phyloP scores from a whole-genome alignment of 2,113 vertebrate species.

The Carlito syrichta region DNA sequence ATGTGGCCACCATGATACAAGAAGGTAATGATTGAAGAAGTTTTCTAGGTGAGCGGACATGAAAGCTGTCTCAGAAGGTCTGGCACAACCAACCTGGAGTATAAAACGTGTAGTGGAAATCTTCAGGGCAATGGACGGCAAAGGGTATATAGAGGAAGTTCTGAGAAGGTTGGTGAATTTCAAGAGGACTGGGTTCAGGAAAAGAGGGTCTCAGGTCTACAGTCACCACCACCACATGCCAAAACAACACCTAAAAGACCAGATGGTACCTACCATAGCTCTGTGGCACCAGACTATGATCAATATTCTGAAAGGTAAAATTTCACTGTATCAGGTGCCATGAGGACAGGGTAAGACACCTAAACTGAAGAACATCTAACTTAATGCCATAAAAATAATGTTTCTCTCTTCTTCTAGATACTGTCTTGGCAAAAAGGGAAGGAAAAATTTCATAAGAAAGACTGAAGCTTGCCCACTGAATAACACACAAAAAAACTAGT shows the following conservation, averaged over 20 bases:
- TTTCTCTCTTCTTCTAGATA: neutral
- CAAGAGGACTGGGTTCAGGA: neutral
- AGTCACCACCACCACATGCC: neutral
- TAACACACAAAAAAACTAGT: neutral
- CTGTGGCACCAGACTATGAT: neutral
- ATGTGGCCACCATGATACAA: rapidly evolving
- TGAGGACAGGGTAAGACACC: neutral
- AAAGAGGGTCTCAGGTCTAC: neutral
- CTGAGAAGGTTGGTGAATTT: neutral
- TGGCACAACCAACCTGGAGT: neutral
- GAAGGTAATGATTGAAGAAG: neutral
- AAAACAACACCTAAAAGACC: neutral
- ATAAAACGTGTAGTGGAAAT: neutral
- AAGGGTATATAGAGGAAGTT: neutral
- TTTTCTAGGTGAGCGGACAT: neutral
- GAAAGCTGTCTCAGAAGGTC: neutral
- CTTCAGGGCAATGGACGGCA: neutral
- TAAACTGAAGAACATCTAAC: neutral
- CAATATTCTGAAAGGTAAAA: neutral
- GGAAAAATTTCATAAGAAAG: neutral
- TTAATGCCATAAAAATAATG: neutral
- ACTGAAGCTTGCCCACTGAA: no score
- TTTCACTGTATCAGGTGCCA: neutral
- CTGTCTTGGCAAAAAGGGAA: neutral
- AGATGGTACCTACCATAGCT: neutral